phyloP scores from a whole-genome alignment of 2,888 invertebrate genomes.

The Salticus scenicus region DNA sequence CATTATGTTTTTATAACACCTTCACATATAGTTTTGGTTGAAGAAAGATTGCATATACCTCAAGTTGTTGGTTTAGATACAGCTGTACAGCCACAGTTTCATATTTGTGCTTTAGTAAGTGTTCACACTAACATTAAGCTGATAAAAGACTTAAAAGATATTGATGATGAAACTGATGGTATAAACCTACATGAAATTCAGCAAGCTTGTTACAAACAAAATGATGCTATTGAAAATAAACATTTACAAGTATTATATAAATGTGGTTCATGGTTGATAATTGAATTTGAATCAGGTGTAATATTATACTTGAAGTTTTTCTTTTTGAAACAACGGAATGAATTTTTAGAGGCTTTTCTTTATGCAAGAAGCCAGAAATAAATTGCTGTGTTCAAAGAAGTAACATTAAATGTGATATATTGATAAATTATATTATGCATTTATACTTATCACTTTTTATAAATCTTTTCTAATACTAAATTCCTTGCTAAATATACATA shows the following conservation, averaged over 20 bases:
- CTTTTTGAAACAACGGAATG: constrained; percentile 44
- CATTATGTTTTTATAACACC: constrained; percentile 58
- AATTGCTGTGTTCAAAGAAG: background rate
- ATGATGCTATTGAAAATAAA: constrained; percentile 17
- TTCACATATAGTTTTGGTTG: constrained; percentile 54
- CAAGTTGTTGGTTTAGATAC: constrained; percentile 25
- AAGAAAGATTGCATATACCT: constrained; percentile 41
- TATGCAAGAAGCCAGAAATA: constrained; percentile 57
- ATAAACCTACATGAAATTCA: background rate
- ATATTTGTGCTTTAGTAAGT: constrained; percentile 45
- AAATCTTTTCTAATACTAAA: no score
- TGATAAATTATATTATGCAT: no score
- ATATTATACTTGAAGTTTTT: constrained; percentile 52
- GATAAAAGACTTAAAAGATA: constrained; percentile 53
- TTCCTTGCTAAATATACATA: no score
- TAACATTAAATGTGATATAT: no score
- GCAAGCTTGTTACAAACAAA: background rate
- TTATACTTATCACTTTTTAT: no score
- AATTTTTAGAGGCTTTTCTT: constrained; percentile 63
- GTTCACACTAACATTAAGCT: constrained; percentile 57
- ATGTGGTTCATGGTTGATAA: constrained; percentile 57
- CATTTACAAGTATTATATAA: constrained; percentile 33
- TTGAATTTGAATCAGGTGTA: constrained; percentile 55
- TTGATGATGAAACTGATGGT: constrained; percentile 14
- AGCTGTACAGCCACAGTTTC: constrained; percentile 41